phyloP scores from a whole-genome alignment of 2,113 vertebrate genomes.

The Ophiodon elongatus region DNA sequence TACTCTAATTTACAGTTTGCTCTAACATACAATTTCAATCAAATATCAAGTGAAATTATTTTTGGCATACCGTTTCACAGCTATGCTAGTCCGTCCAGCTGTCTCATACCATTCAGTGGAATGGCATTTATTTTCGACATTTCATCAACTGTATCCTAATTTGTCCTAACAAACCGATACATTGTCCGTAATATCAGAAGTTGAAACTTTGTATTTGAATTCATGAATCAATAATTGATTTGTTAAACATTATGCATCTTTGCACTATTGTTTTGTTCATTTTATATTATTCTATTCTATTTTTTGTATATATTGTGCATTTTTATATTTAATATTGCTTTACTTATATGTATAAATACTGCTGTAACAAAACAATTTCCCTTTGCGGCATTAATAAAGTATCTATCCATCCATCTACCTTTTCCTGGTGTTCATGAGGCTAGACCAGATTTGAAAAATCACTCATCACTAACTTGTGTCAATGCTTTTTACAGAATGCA shows the following conservation, averaged over 20 bases:
- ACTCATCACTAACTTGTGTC: too few relatives aligned
- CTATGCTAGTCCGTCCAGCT: background rate
- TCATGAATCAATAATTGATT: background rate
- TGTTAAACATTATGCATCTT: background rate
- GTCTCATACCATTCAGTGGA: background rate
- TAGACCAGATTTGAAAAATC: too few relatives aligned
- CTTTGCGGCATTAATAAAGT: too few relatives aligned
- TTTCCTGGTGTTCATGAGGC: background rate
- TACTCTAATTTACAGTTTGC: constrained; percentile 13
- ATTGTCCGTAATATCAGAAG: background rate
- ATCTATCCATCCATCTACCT: too few relatives aligned
- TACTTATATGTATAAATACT: too few relatives aligned
- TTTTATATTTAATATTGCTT: too few relatives aligned
- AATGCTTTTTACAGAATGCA: too few relatives aligned
- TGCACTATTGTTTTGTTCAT: too few relatives aligned
- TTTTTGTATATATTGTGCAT: too few relatives aligned
- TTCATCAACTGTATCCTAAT: background rate
- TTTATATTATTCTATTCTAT: too few relatives aligned
- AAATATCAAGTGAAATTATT: background rate
- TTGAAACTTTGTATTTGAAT: background rate
- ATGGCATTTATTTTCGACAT: background rate
- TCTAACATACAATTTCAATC: constrained; percentile 26
- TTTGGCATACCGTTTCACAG: background rate
- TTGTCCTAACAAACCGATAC: background rate
- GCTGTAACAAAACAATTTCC: too few relatives aligned